Base-by-base conservation (phyloP, 2,113 vertebrate species). In the Smithornis capensis region DNA sequence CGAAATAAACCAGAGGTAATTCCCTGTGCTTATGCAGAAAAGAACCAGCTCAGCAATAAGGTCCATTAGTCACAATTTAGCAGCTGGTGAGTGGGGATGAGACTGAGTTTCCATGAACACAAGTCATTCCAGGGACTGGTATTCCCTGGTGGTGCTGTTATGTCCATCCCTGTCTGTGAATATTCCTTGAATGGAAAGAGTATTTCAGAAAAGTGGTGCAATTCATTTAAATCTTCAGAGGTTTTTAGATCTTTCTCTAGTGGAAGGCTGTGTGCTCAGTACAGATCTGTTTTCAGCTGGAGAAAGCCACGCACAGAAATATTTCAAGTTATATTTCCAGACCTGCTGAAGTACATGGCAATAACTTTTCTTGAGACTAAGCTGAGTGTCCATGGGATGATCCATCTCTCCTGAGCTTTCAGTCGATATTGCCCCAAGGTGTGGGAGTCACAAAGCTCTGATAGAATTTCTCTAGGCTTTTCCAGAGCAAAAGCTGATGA, bases 41-140 rank as follows among this genome's bases (percentile, higher is more conserved):
- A 83, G 75, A 75, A 56, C 44, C 56, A 47, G 16, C 82, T 79
- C 75, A 83, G 57, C 35, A 50, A 12, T 52, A 17, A 55, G 59
- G 28, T 62, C 42, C 21, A 6, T 85, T 80, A 86, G 42, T 94
- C 94, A 90, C 84, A 49, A 65, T 45, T n/a, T 80, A 75, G 47
- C 40, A 73, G 50, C 79, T 90, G 63, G 23, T 23, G 38, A 67
- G 53, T 31, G 22, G 31, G 27, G 59, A 38, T 83, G 89, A 71
- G 64, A 14, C 33, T 28, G 49, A 90, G 31, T 52, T 92, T 83
- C 59, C 68, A 45, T 57, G 57, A 90, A 7, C 77, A 57, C 12
- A 18, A 68, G n/a, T 55, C 40, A 4, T 52, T 60, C 67, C 37
- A 63, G 75, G 69, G 38, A 11, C 53, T 88, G 75, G 45, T 37